Evolutionary conservation across 2,113 vertebrate genomes (phyloP).

Genomic region (Alces alces): DNA sequence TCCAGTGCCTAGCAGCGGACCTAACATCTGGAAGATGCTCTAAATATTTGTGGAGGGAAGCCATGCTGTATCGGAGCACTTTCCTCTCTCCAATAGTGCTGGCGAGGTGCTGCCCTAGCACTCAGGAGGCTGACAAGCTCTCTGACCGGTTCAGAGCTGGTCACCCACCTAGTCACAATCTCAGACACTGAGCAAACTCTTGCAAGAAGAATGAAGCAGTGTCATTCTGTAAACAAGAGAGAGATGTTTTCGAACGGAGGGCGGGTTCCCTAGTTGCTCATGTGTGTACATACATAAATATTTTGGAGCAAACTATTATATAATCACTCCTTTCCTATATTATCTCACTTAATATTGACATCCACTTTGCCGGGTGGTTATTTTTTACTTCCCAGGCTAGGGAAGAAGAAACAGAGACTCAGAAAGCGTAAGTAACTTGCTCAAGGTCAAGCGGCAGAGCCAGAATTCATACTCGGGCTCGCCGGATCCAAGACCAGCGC

Average conservation of each 20-base stretch:
- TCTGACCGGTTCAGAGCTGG: neutral
- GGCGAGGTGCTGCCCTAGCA: neutral
- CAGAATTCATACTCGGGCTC: neutral
- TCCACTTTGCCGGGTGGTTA: neutral
- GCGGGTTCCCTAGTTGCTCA: neutral
- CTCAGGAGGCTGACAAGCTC: accelerated
- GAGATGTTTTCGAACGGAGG: neutral
- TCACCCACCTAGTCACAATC: too few relatives aligned
- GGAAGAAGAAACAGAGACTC: neutral
- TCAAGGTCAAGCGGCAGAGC: neutral
- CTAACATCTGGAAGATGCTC: neutral
- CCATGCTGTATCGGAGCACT: accelerated
- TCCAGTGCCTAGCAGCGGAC: neutral
- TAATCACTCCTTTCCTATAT: neutral
- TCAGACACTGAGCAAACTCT: neutral
- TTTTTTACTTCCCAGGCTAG: neutral
- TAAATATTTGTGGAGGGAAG: neutral
- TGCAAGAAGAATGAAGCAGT: neutral
- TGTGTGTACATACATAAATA: neutral
- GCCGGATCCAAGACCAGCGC: neutral
- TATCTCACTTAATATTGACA: neutral
- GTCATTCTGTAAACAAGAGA: neutral
- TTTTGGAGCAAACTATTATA: neutral
- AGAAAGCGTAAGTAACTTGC: neutral
- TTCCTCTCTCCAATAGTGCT: neutral